Conservation (phyloP, 2,113 vertebrate species). For the Australoheros scitulus region DNA sequence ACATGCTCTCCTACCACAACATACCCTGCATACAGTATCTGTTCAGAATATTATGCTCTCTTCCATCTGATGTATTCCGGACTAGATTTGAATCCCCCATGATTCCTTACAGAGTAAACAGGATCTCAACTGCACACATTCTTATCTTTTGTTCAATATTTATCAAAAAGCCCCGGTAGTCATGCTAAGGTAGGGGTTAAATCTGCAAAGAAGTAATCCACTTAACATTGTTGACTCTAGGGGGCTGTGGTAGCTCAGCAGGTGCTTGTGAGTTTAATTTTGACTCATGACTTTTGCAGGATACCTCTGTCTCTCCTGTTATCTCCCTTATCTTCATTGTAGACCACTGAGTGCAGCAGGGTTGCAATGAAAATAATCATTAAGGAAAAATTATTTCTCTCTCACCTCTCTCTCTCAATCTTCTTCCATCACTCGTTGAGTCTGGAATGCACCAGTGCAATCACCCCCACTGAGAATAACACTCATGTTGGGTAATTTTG, state of each 20-base stretch:
- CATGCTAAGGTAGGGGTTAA: slow-evolving; percentile 42
- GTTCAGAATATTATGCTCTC: not conserved
- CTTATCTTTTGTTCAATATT: slow-evolving; percentile 60
- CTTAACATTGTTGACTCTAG: slow-evolving; percentile 55
- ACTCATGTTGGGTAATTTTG: slow-evolving; percentile 70
- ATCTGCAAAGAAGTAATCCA: slow-evolving; percentile 66
- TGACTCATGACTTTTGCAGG: slow-evolving; percentile 58
- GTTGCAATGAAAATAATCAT: slow-evolving; percentile 68
- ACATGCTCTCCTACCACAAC: not conserved
- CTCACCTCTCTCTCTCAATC: slow-evolving; percentile 47
- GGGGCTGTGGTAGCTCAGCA: slow-evolving; percentile 49
- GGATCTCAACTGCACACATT: slow-evolving; percentile 23
- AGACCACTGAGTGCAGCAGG: slow-evolving; percentile 45
- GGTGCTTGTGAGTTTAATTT: slow-evolving; percentile 53
- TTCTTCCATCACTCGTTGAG: slow-evolving; percentile 55
- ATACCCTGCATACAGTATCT: not conserved
- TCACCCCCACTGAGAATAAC: slow-evolving; percentile 62
- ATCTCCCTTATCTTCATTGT: slow-evolving; percentile 9
- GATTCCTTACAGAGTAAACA: slow-evolving; percentile 36
- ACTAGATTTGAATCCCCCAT: slow-evolving; percentile 3
- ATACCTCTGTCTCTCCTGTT: slow-evolving; percentile 8
- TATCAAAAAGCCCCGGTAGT: slow-evolving; percentile 44
- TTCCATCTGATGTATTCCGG: not conserved
- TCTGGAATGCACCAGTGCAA: slow-evolving; percentile 67
- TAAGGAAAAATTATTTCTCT: slow-evolving; percentile 63